Conservation (phyloP, 2,888 invertebrate species). For the Labia minor region DNA sequence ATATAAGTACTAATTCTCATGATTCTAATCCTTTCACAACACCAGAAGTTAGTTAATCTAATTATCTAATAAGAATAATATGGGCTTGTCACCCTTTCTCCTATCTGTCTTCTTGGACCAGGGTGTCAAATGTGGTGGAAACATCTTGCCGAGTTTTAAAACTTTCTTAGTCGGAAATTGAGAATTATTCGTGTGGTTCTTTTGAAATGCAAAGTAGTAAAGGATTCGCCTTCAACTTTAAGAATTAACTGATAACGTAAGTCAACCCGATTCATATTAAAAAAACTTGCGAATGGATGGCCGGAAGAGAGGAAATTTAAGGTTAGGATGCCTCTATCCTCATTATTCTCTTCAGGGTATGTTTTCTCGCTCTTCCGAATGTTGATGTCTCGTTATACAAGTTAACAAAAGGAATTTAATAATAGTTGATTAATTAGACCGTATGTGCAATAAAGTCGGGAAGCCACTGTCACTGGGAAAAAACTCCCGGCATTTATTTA, state of each 20-base stretch:
- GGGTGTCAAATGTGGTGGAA: constrained; percentile 18
- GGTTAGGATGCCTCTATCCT: neutral
- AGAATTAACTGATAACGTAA: constrained; percentile 16
- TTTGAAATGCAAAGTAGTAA: constrained; percentile 20
- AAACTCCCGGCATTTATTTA: neutral
- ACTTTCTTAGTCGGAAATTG: constrained; percentile 18
- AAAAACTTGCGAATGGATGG: neutral
- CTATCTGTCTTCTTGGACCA: neutral
- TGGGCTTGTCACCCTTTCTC: neutral
- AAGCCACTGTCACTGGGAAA: neutral
- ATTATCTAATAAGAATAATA: neutral
- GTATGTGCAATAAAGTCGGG: neutral
- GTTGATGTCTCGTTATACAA: neutral
- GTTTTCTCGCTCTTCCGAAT: neutral
- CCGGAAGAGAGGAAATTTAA: neutral
- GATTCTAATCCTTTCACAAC: too few species aligned
- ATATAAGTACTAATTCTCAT: too few species aligned
- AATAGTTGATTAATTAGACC: constrained; percentile 7
- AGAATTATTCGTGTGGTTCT: constrained; percentile 20
- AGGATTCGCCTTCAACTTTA: constrained; percentile 17
- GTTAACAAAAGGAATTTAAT: neutral
- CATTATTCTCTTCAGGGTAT: neutral
- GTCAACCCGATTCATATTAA: neutral
- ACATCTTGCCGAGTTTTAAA: constrained; percentile 17
- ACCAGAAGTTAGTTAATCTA: too few species aligned